Evolutionary conservation across 2,797 vertebrate species (phyloP), one percentile per base, ranked within the genome.

Genomic region (Ctenopoma multispine): DNA sequence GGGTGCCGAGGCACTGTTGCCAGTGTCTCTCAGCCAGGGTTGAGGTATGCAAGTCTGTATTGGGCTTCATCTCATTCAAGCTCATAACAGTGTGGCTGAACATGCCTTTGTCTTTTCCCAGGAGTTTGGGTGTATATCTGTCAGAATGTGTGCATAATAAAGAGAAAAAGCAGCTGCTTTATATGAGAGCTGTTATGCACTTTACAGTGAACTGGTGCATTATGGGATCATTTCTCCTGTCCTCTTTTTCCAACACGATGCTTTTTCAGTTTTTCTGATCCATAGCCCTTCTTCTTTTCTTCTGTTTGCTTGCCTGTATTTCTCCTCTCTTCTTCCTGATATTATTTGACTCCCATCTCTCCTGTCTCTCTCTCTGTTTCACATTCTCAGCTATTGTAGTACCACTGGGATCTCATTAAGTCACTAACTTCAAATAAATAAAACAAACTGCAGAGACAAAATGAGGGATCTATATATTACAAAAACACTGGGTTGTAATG

Each of bases 321-420:
- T 23, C 64, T 67, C 58, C 51, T 70, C 27, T 36, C 65, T 66
- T 68, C 69, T 86, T 63, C 44, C 68, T 48, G 40, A 60, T 36
- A 80, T 77, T 43, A 62, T 73, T 66, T 76, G 63, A 69, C 71
- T 72, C 65, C 67, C 34, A 41, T 69, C 56, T 66, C 75, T 74
- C 65, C 63, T 55, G 36, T 68, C 62, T 76, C 67, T 40, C 63
- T 64, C 68, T 24, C 34, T 83, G 66, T 55, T 34, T 34, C 77
- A 82, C 82, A 63, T 83, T 87, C 78, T 78, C 68, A 84, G 83
- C 79, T 83, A 81, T 82, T 82, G 79, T 88, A 70, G 86, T 91
- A 93, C 94, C 91, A 88, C 87, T 89, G 93, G 94, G 94, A 95
- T 93, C 94, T 95, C 93, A 95, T 95, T 95, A 95, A 93, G 88